Percentiles rank a stretch among this genome's conserved stretches.
phyloP scores from a whole-genome alignment of 2,797 vertebrate species.

The Taenioides sp. region DNA sequence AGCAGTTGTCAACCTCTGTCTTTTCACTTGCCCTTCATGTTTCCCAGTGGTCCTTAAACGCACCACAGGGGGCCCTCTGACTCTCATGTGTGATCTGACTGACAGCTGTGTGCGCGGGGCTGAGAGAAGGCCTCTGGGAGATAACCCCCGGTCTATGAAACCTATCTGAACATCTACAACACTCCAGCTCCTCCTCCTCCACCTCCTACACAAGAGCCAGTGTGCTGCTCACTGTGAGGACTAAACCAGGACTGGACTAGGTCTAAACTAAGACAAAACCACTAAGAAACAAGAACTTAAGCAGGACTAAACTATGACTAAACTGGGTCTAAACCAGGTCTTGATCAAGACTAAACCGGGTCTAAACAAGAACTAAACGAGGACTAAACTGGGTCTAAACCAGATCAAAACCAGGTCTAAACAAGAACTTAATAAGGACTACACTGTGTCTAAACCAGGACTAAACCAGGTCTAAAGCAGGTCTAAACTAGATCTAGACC shows the following conservation, averaged over 20 bases:
- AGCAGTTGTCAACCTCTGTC: constrained; percentile 25
- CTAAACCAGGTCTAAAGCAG: neutral
- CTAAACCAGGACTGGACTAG: neutral
- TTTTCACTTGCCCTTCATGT: constrained; percentile 24
- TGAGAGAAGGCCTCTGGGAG: constrained; percentile 27
- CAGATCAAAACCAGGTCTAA: neutral
- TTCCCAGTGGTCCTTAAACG: constrained; percentile 36
- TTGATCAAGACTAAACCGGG: too few relatives aligned
- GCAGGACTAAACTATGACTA: neutral
- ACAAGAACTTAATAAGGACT: neutral
- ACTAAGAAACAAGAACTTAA: neutral
- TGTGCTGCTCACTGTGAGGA: neutral
- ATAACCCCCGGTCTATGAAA: neutral
- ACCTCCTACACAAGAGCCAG: neutral
- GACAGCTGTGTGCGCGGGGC: constrained; percentile 37
- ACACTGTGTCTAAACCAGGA: neutral
- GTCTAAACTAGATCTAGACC: neutral
- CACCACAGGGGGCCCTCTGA: constrained; percentile 26
- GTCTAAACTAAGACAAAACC: neutral
- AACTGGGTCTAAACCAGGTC: neutral
- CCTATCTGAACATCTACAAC: constrained; percentile 23
- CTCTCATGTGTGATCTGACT: constrained; percentile 39
- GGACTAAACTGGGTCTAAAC: neutral
- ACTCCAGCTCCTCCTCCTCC: constrained; percentile 7
- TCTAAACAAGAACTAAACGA: neutral